Evolutionary conservation across 2,888 invertebrate species (phyloP).

Genomic region (Aporophyla lueneburgensis): DNA sequence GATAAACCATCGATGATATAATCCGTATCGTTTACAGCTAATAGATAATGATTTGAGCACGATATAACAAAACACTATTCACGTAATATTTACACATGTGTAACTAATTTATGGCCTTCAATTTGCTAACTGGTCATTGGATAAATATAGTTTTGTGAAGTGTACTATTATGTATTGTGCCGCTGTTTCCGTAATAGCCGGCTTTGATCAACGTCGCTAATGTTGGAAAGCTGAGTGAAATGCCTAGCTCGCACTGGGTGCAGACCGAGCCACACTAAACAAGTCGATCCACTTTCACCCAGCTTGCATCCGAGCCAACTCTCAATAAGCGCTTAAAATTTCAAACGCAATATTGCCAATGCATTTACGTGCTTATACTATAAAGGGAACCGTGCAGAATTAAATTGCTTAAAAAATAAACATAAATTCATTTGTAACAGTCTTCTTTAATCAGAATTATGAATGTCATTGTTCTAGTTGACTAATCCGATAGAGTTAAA

Average conservation of each 20-base stretch:
- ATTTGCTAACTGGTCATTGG: slow-evolving; percentile 50
- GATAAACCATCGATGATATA: slow-evolving; percentile 57
- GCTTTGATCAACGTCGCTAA: slow-evolving; percentile 49
- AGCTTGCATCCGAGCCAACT: slow-evolving; percentile 65
- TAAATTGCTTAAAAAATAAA: slow-evolving; percentile 35
- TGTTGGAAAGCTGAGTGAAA: slow-evolving; percentile 83
- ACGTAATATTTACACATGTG: slow-evolving; percentile 51
- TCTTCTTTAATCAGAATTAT: slow-evolving; percentile 43
- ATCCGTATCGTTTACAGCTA: slow-evolving; percentile 46
- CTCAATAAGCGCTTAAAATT: slow-evolving; percentile 45
- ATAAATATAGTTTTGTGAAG: slow-evolving; percentile 45
- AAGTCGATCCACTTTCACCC: slow-evolving; percentile 84
- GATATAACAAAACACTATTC: slow-evolving; percentile 36
- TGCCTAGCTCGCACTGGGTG: slow-evolving; percentile 71
- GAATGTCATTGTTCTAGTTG: slow-evolving; percentile 68
- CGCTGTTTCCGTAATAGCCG: slow-evolving; percentile 45
- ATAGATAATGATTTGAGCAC: slow-evolving; percentile 46
- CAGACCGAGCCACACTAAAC: slow-evolving; percentile 73
- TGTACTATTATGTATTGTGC: slow-evolving; percentile 49
- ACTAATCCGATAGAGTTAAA: slow-evolving; percentile 58
- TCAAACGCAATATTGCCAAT: slow-evolving; percentile 48
- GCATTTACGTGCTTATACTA: slow-evolving; percentile 43
- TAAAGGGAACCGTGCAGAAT: slow-evolving; percentile 17
- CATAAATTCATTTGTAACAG: slow-evolving; percentile 42
- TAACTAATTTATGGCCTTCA: slow-evolving; percentile 59